These are phyloP conservation scores for Phoebastria nigripes DNA, from an alignment of 2,797 vertebrate species.

Conservation along the genomic window DNA sequence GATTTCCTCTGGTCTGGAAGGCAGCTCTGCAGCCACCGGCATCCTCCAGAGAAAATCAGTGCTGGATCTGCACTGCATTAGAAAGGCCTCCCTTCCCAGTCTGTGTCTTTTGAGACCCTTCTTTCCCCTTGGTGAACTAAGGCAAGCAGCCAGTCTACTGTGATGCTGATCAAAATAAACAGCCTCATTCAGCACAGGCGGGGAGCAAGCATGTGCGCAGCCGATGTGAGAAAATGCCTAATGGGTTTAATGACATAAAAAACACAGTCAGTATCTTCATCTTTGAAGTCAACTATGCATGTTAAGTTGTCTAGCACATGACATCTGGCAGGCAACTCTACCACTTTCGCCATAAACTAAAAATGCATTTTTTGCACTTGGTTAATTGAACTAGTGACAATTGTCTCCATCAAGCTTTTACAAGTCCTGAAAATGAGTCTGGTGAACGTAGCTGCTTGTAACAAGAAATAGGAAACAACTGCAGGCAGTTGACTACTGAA, in stretches of 20 bases:
- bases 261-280: not conserved
- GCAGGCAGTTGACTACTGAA: constrained; percentile 10
- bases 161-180: constrained; percentile 51
- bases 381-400: not conserved
- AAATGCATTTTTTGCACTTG: not conserved
- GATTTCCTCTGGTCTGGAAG: not conserved
- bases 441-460: not conserved
- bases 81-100: not conserved
- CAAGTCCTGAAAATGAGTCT: not conserved
- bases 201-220: not conserved
- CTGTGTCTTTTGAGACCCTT: constrained; percentile 12
- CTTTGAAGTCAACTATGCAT: constrained; percentile 14
- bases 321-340: not conserved
- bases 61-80: not conserved
- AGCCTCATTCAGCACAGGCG: not conserved
- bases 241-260: constrained; percentile 44
- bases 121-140: not conserved
- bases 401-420: not conserved
- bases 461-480: constrained; percentile 3
- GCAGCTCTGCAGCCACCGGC: not conserved
- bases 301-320: not conserved
- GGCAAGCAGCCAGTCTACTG: not conserved
- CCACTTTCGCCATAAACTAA: not conserved
- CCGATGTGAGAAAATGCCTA: not conserved
- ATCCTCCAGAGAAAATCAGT: not conserved